phyloP scores from a whole-genome alignment of 2,888 invertebrate species.

The Orthosia cruda region DNA sequence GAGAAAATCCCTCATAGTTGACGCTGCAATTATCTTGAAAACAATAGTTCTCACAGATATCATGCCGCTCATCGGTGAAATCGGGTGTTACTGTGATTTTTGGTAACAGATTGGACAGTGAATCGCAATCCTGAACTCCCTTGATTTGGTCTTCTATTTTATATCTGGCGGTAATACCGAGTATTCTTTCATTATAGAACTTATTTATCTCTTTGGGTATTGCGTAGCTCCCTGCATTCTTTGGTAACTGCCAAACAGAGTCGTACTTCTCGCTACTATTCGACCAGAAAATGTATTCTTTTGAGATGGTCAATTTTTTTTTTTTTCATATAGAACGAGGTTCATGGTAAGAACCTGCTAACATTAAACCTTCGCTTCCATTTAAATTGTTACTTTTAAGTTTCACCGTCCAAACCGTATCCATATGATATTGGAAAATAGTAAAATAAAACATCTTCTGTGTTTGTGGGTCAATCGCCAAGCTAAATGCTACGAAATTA shows the following conservation, averaged over 20 bases:
- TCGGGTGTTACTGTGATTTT: constrained; percentile 81
- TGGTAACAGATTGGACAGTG: constrained; percentile 71
- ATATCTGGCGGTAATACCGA: constrained; percentile 85
- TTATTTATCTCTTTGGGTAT: rapidly evolving
- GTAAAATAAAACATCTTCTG: constrained; percentile 95
- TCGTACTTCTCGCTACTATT: constrained; percentile 85
- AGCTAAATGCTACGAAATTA: too few relatives aligned
- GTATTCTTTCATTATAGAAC: constrained; percentile 73
- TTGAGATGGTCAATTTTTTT: constrained; percentile 94
- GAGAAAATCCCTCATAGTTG: constrained; percentile 78
- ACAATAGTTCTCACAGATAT: constrained; percentile 95
- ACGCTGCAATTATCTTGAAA: constrained; percentile 92
- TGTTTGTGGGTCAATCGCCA: constrained; percentile 94
- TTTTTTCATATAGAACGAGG: constrained; percentile 90
- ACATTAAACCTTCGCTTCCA: too few relatives aligned
- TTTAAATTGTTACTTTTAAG: too few relatives aligned
- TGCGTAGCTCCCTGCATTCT: rapidly evolving
- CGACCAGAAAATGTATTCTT: constrained; percentile 95
- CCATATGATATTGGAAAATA: constrained; percentile 73
- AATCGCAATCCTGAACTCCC: constrained; percentile 76
- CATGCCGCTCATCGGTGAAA: constrained; percentile 93
- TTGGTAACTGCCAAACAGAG: not conserved
- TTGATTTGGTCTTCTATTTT: constrained; percentile 79
- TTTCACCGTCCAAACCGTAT: too few relatives aligned
- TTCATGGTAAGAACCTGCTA: too few relatives aligned